Base-by-base conservation (phyloP, 2,888 invertebrate species). In the Rotaria sp. region DNA sequence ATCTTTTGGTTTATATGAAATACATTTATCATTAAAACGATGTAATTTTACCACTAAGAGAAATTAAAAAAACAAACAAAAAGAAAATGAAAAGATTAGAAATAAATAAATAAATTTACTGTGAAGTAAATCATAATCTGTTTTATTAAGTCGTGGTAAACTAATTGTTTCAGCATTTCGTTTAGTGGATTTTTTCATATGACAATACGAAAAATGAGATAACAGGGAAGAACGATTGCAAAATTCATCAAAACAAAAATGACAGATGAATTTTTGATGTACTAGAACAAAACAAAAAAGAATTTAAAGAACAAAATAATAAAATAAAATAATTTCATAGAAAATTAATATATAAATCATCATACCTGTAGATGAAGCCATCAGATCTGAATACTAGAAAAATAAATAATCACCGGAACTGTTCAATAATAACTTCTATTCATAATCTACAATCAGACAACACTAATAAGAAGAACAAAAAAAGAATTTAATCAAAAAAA, bases 241-340 rank as follows among this genome's bases (percentile, higher is more conserved):
- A 80, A 80, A 80, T 45, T 41, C 18, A 45, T 45, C 80, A 80
- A n/a, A 80, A 45, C 80, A 80, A 45, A 80, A 80, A 26, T 80
- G 80, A 45, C 80, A 80, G n/a, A 80, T 80, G n/a, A 80, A 45
- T 13, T 45, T 41, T 80, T 26, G 80, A 24, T 45, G 35, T 26
- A n/a, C 45, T 80, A 45, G 11, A 80, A 80, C 1, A 26, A 45
- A 45, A 80, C 1, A 26, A 41, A n/a, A 41, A 24, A 35, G 35
- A 35, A 18, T 35, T 21, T 50, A 50, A 15, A 50, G 3, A 50
- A 50, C 3, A 13, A 50, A 50, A 50, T 11, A 45, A 5, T 5
- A 8, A 5, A 45, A 45, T 45, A 11, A 11, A 8, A 5, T 45
- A 45, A 11, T 45, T 11, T 45, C 45, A 45, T 45, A 45, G 45